Base-by-base conservation (phyloP, 2,797 vertebrate genomes). In the Acipenser oxyrinchus region DNA sequence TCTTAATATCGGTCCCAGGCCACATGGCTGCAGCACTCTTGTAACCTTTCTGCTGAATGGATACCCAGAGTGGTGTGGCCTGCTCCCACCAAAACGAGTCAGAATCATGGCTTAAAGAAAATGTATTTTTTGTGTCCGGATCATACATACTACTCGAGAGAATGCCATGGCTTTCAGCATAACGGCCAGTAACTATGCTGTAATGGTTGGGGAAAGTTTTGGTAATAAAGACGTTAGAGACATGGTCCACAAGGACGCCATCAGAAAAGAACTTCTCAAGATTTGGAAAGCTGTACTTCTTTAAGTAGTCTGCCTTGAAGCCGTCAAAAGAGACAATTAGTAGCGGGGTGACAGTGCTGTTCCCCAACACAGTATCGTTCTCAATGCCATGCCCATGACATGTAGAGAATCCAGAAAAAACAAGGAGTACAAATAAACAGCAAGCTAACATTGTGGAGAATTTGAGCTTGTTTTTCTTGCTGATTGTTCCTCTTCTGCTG, bases 151-250 rank as follows among this genome's bases (percentile, higher is more conserved):
- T 72, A 13, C 89, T 95, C 72, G 94, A 90, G 69, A 99, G 77
- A 0, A 98, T 92, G 10, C 96, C 96, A 0, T 99, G 97, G 76
- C 91, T 96, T 81, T 99, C 97, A 0, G 94, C 92, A 4, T 95
- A 96, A 23, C 98, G 79, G 12, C 97, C 97, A 0, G 97, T 99
- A 66, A 94, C 96, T 65, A 99, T 90, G 78, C 89, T 96, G 62
- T 98, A 97, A 82, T 99, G 97, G 79, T 99, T 99, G 66, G 96
- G 95, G 78, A 98, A 98, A 0, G 97, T 99, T 86, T 99, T 98
- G 50, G 97, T 99, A 77, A 91, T 84, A 64, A 99, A 99, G 73
- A 93, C 81, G 9, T 97, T 98, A 1, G 66, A 89, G 50, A 99
- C 82, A 10, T 96, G 77, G 70, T 89, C 89, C 50, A 99, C 94